Conservation (phyloP, 2,888 invertebrate species). For the Aleiodes testaceus region DNA sequence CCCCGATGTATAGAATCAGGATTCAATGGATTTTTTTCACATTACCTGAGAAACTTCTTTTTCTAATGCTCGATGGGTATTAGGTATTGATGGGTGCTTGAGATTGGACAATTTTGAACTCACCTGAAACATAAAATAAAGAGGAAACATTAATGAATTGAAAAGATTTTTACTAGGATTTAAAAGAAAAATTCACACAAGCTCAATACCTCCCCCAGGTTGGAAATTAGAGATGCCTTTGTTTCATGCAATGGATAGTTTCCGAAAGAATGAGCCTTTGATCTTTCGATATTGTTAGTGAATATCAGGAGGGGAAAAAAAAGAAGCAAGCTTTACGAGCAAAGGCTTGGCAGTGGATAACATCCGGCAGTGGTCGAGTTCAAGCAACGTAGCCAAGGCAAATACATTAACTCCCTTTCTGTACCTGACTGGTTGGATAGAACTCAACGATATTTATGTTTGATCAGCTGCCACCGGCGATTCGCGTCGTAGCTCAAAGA, state of each 20-base stretch:
- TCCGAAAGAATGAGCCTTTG: not conserved
- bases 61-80: too few species aligned
- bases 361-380: slow-evolving; percentile 34
- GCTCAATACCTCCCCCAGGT: too few species aligned
- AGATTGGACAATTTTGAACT: slow-evolving; percentile 38
- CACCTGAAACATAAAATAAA: slow-evolving; percentile 51
- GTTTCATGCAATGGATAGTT: not conserved
- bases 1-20: too few species aligned
- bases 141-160: not conserved
- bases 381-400: slow-evolving; percentile 58
- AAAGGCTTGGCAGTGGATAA: slow-evolving; percentile 5
- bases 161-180: not conserved
- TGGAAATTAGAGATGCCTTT: not conserved
- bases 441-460: slow-evolving; percentile 63
- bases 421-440: slow-evolving; percentile 42
- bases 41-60: not conserved
- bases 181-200: too few species aligned
- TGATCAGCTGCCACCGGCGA: slow-evolving; percentile 63
- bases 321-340: slow-evolving; percentile 3
- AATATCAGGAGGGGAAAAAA: not conserved
- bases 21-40: not conserved
- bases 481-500: slow-evolving; percentile 35
- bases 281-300: slow-evolving; percentile 9
- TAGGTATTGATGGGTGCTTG: too few species aligned
- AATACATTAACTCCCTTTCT: slow-evolving; percentile 61